These are phyloP conservation scores for Plebejus argus DNA, from an alignment of 2,888 invertebrate species.

Conservation along the genomic window DNA sequence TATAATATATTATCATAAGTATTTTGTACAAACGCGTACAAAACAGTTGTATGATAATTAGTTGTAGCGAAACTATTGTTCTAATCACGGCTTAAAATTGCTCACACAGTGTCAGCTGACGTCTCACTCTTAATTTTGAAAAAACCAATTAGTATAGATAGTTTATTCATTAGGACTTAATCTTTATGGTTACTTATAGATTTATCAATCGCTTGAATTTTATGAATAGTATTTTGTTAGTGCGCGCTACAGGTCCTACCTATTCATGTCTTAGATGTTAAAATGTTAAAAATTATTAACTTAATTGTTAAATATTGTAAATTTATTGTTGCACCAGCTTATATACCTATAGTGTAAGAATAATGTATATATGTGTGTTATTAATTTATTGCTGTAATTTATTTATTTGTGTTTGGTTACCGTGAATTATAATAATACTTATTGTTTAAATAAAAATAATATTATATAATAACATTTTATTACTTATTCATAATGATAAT, in stretches of 20 bases:
- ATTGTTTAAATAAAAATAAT: neutral
- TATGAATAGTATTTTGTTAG: neutral
- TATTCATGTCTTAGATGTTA: neutral
- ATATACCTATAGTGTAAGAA: neutral
- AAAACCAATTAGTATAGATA: too few species aligned
- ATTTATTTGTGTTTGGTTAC: constrained; percentile 12
- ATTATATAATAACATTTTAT: neutral
- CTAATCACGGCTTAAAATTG: neutral
- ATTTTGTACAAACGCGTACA: constrained; percentile 16
- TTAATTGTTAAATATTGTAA: neutral
- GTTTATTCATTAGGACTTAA: neutral
- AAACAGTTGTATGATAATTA: constrained; percentile 21
- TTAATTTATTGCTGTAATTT: neutral
- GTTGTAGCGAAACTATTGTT: neutral
- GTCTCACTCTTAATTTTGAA: too few species aligned
- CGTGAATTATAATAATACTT: constrained; percentile 12
- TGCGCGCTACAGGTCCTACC: constrained; percentile 1
- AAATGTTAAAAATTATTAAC: neutral
- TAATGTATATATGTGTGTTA: neutral
- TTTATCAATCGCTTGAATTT: neutral
- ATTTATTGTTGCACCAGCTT: neutral
- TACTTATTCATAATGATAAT: neutral
- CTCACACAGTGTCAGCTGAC: too few species aligned
- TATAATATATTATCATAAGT: neutral
- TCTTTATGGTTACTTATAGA: neutral